phyloP scores from a whole-genome alignment of 2,797 vertebrate species.

The Emydoidea blandingii region DNA sequence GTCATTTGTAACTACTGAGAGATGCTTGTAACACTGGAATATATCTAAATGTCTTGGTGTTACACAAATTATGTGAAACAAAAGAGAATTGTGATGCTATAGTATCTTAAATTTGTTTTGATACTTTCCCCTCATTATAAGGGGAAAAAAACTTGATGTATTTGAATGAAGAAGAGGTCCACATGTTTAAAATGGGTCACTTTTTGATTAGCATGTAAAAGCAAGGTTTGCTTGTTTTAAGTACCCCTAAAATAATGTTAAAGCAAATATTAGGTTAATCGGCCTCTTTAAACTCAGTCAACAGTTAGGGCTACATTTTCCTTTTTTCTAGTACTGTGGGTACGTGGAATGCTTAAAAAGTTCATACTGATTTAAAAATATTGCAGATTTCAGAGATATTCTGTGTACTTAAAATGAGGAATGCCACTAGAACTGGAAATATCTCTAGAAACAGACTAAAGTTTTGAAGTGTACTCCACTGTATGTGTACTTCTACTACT shows the following conservation, averaged over 20 bases:
- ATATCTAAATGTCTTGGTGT: accelerated
- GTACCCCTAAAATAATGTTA: not conserved
- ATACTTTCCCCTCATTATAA: not conserved
- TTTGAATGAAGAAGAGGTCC: not conserved
- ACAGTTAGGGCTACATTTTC: accelerated
- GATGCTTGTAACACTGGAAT: not conserved
- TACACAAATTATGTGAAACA: not conserved
- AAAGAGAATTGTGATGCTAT: not conserved
- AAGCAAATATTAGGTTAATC: not conserved
- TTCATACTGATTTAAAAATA: not conserved
- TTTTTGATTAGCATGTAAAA: not conserved
- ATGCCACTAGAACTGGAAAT: not conserved
- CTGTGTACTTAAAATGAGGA: not conserved
- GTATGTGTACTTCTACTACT: not conserved
- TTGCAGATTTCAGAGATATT: not conserved
- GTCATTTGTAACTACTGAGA: not conserved
- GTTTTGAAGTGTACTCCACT: not conserved
- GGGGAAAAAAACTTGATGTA: not conserved
- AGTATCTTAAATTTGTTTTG: not conserved
- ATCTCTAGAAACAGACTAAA: not conserved
- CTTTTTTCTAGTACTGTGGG: not conserved
- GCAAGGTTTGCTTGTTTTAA: not conserved
- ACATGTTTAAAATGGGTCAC: not conserved
- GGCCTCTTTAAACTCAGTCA: not conserved
- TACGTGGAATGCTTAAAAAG: not conserved